A percentile compares a stretch with the other conserved stretches of the same genome.
Evolutionary conservation across 2,113 vertebrate genomes (phyloP).

Genomic region (Stigmatopora nigra): DNA sequence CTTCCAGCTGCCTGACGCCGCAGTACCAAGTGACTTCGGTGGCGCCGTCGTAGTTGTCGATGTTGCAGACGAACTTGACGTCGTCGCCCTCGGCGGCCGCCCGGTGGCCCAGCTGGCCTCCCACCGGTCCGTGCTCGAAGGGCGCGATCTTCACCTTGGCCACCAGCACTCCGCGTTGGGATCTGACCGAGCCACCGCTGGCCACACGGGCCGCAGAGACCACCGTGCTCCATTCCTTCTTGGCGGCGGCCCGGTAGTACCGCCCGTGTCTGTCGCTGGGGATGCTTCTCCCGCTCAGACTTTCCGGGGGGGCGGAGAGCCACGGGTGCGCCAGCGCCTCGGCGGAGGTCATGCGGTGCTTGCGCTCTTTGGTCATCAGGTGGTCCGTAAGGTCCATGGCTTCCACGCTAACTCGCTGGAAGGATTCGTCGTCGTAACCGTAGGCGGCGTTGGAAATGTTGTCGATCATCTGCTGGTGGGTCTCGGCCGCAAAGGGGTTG

Average conservation of each 20-base stretch:
- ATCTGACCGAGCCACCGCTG: too few relatives aligned
- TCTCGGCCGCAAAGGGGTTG: slow-evolving; percentile 95
- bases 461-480: slow-evolving; percentile 94
- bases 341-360: slow-evolving; percentile 90
- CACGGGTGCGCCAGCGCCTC: too few relatives aligned
- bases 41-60: slow-evolving; percentile 92
- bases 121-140: slow-evolving; percentile 89
- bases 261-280: too few relatives aligned
- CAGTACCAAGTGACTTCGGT: slow-evolving; percentile 97
- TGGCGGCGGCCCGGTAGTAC: too few relatives aligned
- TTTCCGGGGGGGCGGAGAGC: too few relatives aligned
- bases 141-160: slow-evolving; percentile 96
- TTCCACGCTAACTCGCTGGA: slow-evolving; percentile 83
- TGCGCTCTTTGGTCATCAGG: slow-evolving; percentile 89
- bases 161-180: too few relatives aligned
- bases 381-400: slow-evolving; percentile 92
- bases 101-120: slow-evolving; percentile 81
- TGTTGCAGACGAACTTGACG: slow-evolving; percentile 83
- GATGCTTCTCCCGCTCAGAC: too few relatives aligned
- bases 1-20: slow-evolving; percentile 91
- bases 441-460: slow-evolving; percentile 93
- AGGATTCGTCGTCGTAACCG: slow-evolving; percentile 90
- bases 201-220: too few relatives aligned
- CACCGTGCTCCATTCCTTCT: too few relatives aligned
- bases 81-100: slow-evolving; percentile 79